phyloP scores from a whole-genome alignment of 2,888 invertebrate genomes.

The Ramazzottius varieornatus region DNA sequence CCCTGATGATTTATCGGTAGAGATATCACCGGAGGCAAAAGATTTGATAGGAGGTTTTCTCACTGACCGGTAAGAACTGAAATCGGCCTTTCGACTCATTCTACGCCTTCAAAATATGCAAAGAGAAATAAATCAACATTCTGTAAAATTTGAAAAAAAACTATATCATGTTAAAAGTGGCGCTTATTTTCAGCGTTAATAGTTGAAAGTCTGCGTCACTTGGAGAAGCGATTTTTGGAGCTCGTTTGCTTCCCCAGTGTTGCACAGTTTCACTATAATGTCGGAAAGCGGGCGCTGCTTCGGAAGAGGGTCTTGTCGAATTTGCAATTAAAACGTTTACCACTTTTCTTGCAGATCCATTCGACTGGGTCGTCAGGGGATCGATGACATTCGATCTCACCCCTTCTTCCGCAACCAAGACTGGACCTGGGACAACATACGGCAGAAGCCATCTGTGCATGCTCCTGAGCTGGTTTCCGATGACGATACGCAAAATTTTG shows the following conservation, averaged over 20 bases:
- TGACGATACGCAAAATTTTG: constrained; percentile 93
- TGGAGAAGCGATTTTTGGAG: too few relatives aligned
- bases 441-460: constrained; percentile 68
- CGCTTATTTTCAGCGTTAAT: too few relatives aligned
- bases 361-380: constrained; percentile 65
- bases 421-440: constrained; percentile 86
- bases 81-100: neutral
- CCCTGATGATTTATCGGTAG: constrained; percentile 64
- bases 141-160: too few relatives aligned
- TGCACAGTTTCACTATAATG: too few relatives aligned
- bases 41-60: constrained; percentile 69
- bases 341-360: constrained; percentile 31
- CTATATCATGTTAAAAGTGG: too few relatives aligned
- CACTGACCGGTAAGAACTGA: constrained; percentile 49
- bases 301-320: too few relatives aligned
- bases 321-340: too few relatives aligned
- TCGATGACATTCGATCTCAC: constrained; percentile 78
- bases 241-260: too few relatives aligned
- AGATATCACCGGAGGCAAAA: constrained; percentile 46
- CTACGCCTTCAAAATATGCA: neutral
- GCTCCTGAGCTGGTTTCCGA: constrained; percentile 83
- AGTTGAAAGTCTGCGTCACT: too few relatives aligned
- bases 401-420: constrained; percentile 83
- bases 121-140: neutral
- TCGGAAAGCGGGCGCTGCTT: too few relatives aligned